Base-by-base conservation (phyloP, 2,797 vertebrate species). In the Cossypha dichroa region DNA sequence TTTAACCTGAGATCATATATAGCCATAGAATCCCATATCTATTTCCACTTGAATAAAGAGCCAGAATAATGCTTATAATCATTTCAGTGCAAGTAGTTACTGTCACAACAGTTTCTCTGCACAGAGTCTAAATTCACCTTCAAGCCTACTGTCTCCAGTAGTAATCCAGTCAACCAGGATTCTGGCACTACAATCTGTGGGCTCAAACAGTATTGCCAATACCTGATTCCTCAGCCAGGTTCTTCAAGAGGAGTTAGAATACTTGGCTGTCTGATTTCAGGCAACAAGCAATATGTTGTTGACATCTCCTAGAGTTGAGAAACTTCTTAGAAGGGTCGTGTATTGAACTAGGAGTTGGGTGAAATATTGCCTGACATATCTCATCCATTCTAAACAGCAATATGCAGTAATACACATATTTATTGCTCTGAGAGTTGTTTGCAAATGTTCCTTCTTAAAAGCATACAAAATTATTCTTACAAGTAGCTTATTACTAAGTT, bases 31-130 rank as follows among this genome's bases (percentile, higher is more conserved):
- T 45, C 18, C 16, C 8, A 28, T 31, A 31, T 62, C 17, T 85
- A 15, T 75, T 76, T 90, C 82, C 40, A 49, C 17, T 36, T 51
- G 48, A 85, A 33, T 41, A 77, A 83, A 15, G 15, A 67, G 3
- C 8, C 63, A 75, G 25, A 81, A 59, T 31, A 76, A 56, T 70
- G 29, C 33, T 70, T 41, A 6, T 29, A 55, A 74, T 63, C 8
- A 73, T 85, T 82, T 81, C 48, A 56, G 23, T 62, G 3, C 29
- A 67, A 62, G 8, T 10, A 62, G 25, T 48, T 89, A 45, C 31
- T 48, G 11, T 60, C 63, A 75, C 13, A 86, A 12, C 26, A 72
- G 31, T 59, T 93, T 66, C 48, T 87, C 77, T 89, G 43, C 45
- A 34, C 11, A 23, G 17, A 66, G 12, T 13, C 41, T 62, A 52